Evolutionary conservation across 2,888 invertebrate species (phyloP).

Genomic region (Ectobius pallidus): DNA sequence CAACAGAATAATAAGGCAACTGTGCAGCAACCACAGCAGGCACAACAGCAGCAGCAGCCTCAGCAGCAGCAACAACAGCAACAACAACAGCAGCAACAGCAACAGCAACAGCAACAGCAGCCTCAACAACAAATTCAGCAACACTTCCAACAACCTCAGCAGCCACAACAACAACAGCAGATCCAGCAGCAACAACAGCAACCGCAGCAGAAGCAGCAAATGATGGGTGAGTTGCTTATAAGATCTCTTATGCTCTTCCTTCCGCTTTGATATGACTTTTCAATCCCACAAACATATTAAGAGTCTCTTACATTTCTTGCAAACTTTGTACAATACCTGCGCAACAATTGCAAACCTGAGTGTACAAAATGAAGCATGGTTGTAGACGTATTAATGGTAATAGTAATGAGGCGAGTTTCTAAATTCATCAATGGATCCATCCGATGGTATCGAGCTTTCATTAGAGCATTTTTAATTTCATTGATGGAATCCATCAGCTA

Average conservation of each 20-base stretch:
- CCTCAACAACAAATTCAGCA: slow-evolving; percentile 48
- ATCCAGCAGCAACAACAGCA: slow-evolving; percentile 47
- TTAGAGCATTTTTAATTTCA: no score
- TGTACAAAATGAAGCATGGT: no score
- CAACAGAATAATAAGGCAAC: slow-evolving; percentile 51
- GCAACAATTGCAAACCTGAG: no score
- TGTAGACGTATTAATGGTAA: no score
- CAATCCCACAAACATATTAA: no score
- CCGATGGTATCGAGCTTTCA: no score
- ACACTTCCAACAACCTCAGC: slow-evolving; percentile 50
- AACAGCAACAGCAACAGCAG: slow-evolving; percentile 51
- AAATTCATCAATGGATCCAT: no score
- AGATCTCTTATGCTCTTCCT: no score
- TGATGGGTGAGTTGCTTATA: slow-evolving; percentile 2
- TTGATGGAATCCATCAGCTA: no score
- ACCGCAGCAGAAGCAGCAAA: slow-evolving; percentile 40
- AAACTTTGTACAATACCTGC: no score
- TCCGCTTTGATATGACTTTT: no score
- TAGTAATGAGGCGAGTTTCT: no score
- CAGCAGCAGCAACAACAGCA: slow-evolving; percentile 54
- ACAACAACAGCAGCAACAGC: slow-evolving; percentile 49
- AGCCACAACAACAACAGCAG: slow-evolving; percentile 49
- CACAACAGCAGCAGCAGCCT: slow-evolving; percentile 54
- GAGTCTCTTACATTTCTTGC: not conserved
- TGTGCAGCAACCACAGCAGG: slow-evolving; percentile 46